Evolutionary conservation across 2,888 invertebrate species (phyloP), one percentile per base, ranked within the genome.

Genomic region (Euzophera pinguis): DNA sequence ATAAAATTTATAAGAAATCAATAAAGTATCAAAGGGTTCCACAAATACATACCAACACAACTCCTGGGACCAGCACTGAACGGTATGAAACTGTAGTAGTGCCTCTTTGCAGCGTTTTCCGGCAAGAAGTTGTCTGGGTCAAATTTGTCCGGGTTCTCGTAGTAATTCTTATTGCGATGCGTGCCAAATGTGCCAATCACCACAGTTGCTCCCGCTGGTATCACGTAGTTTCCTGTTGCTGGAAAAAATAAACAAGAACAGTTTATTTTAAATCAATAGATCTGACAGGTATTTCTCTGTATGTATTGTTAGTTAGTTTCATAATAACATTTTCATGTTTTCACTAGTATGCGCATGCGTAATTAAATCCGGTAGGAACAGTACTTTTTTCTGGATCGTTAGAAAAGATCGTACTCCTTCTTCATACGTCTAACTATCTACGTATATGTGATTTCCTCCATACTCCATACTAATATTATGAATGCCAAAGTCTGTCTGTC

Each of bases 1-100:
- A 22, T 22, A 22, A 22, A 5, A 22, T 3, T 22, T 2, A 22
- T 22, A 22, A 3, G 22, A 22, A 5, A 22, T 22, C 5, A 2
- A 22, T 5, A 22, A 5, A 22, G 5, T n/a, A 22, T 22, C 5
- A 5, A 22, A 5, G 22, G 22, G 22, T 16, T 39, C 16, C 1
- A 16, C 0, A 49, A 29, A n/a, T 27, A 73, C 89, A 83, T 68
- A 92, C 92, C 95, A 13, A 95, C 95, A 71, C 95, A 95, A 63
- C 95, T 95, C 60, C 95, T 91, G 2, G 95, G 95, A 34, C 95
- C 95, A 47, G 95, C 95, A 53, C 94, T 95, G 90, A 95, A 95
- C 0, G 95, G 95, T 57, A 95, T 93, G 73, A 93, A 95, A 56
- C 94, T 93, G 73, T 95, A 95, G 71, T 95, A 95, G 64, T 95